phyloP scores from a whole-genome alignment of 92 coral and sea anemone genomes.

The Pocillopora meandrina region DNA sequence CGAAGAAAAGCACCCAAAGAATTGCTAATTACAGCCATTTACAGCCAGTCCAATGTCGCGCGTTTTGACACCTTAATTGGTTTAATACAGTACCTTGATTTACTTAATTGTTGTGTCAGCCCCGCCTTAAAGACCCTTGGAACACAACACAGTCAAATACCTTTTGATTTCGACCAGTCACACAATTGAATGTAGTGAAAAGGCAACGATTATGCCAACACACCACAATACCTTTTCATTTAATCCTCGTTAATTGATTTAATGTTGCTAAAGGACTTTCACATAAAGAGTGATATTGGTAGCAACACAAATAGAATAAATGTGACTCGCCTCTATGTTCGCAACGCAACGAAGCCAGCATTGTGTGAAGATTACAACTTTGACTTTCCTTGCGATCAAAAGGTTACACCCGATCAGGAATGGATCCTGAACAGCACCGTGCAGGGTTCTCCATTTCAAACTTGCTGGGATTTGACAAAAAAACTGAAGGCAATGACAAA shows the following conservation, averaged over 20 bases:
- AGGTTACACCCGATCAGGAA: neutral
- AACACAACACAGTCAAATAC: slow-evolving; percentile 9
- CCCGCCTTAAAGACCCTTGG: slow-evolving; percentile 43
- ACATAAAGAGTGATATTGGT: slow-evolving; percentile 65
- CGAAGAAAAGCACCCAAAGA: slow-evolving; percentile 50
- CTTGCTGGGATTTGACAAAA: slow-evolving; percentile 51
- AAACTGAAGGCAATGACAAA: slow-evolving; percentile 16
- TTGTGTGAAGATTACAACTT: neutral
- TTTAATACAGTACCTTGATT: slow-evolving; percentile 46
- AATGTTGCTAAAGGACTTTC: slow-evolving; percentile 63
- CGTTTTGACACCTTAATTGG: slow-evolving; percentile 63
- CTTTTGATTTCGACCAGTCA: slow-evolving; percentile 13
- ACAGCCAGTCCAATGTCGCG: slow-evolving; percentile 38
- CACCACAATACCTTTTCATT: slow-evolving; percentile 49
- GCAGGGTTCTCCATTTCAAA: slow-evolving; percentile 66
- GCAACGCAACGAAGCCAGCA: neutral
- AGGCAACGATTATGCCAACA: slow-evolving; percentile 33
- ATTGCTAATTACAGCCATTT: slow-evolving; percentile 72
- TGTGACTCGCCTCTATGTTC: slow-evolving; percentile 13
- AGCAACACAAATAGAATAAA: slow-evolving; percentile 39
- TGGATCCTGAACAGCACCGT: slow-evolving; percentile 30
- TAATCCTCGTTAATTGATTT: slow-evolving; percentile 70
- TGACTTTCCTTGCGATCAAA: neutral
- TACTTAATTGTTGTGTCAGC: slow-evolving; percentile 19
- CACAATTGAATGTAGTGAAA: slow-evolving; percentile 42